Conservation (phyloP, 2,888 invertebrate genomes). For the Lasius platythorax region DNA sequence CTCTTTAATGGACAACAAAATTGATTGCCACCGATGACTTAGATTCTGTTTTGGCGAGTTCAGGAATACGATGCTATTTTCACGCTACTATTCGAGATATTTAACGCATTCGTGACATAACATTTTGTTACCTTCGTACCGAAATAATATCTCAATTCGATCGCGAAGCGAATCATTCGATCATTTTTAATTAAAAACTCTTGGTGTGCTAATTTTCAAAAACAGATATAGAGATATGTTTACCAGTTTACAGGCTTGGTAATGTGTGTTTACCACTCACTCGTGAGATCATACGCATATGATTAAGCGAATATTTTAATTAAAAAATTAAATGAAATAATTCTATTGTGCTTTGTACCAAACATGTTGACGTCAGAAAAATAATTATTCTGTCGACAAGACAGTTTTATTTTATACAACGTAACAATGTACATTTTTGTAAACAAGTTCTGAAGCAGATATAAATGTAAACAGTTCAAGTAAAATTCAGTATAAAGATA, state of each 20-base stretch:
- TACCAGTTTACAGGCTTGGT: neutral
- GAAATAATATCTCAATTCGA: neutral
- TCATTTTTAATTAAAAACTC: neutral
- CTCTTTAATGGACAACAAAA: neutral
- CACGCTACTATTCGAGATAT: neutral
- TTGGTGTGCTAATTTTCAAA: neutral
- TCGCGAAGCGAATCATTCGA: neutral
- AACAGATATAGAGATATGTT: neutral
- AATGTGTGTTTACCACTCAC: neutral
- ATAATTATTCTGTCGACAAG: constrained; percentile 27
- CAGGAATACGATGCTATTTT: neutral
- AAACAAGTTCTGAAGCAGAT: neutral
- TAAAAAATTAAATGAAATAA: constrained; percentile 21
- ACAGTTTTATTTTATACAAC: neutral
- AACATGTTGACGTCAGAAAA: neutral
- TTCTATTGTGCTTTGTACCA: neutral
- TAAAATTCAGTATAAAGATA: neutral
- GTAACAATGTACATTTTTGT: neutral
- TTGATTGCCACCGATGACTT: neutral
- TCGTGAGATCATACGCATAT: neutral
- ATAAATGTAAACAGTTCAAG: neutral
- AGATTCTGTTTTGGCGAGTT: neutral
- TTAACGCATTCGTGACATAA: neutral
- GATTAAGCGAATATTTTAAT: constrained; percentile 25
- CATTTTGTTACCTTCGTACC: neutral